Base-by-base conservation (phyloP, 2,113 vertebrate species). In the Oryzias melastigma region DNA sequence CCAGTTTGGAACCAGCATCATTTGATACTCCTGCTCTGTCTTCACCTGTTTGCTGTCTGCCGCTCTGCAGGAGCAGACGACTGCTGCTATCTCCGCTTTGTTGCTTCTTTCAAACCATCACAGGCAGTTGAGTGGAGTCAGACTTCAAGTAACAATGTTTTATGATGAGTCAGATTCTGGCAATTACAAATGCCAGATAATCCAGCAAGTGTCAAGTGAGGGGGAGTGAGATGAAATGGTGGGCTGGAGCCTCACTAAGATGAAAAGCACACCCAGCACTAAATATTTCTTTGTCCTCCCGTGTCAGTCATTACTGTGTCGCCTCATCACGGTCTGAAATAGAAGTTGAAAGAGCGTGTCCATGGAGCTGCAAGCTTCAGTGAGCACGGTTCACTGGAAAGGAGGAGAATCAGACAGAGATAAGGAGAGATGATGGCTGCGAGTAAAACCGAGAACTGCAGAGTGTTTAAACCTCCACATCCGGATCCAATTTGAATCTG, bases 401-500 rank as follows among this genome's bases (percentile, higher is more conserved):
- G 19, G 20, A 52, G 48, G 49, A 24, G 64, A 52, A 29, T 29
- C 29, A 48, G 44, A 41, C 22, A 22, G 58, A 57, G 25, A 47
- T 4, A 0, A 52, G 59, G 40, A 44, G 56, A 51, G 59, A 52
- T 27, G 55, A 56, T 24, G 52, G 19, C 44, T 51, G 52, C 8
- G 43, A 62, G 59, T 46, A 55, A 55, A 65, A 53, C 45, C 17
- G 29, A 42, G 44, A 52, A 22, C 13, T 29, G 51, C 53, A 51
- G 48, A 18, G 22, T 14, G 24, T 47, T 48, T 68, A 58, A 81
- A 77, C 65, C 66, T 49, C 19, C 25, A 67, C 73, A 88, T 82
- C 69, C 44, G 61, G 80, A 54, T 79, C 71, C 70, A 53, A 78
- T 83, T 82, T 77, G 80, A 87, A 85, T 84, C 85, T 52, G 27